These are phyloP conservation scores for Pseudorhombus dupliciocellatus DNA, from an alignment of 2,113 vertebrate species.

Conservation along the genomic window DNA sequence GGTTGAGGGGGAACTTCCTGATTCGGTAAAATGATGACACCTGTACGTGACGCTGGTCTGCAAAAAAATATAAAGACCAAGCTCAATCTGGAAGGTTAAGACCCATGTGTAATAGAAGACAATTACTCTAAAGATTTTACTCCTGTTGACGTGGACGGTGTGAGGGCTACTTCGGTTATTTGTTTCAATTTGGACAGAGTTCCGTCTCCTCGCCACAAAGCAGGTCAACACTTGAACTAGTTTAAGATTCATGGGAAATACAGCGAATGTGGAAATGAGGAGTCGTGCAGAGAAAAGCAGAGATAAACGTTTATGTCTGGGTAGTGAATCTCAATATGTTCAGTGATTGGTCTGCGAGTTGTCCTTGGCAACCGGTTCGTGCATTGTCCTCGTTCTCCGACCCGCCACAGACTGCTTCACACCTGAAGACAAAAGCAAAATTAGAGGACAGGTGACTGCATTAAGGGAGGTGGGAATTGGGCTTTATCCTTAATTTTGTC, in stretches of 20 bases:
- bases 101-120: neutral
- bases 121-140: constrained; percentile 7
- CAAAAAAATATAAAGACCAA: constrained; percentile 23
- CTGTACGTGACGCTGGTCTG: constrained; percentile 2
- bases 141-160: neutral
- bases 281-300: neutral
- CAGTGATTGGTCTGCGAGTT: constrained; percentile 8
- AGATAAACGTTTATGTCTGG: neutral
- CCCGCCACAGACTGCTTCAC: neutral
- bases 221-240: constrained; percentile 26
- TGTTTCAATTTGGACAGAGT: constrained; percentile 19
- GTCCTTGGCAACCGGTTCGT: constrained; percentile 26
- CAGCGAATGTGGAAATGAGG: constrained; percentile 11
- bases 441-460: neutral
- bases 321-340: constrained; percentile 11
- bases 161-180: constrained; percentile 11
- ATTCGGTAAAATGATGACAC: constrained; percentile 53
- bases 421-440: constrained; percentile 13
- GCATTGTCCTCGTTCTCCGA: constrained; percentile 27
- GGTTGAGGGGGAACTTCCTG: constrained; percentile 50
- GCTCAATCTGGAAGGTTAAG: neutral
- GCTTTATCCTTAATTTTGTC: constrained; percentile 25
- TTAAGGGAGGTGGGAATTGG: neutral
- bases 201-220: constrained; percentile 8
- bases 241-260: constrained; percentile 11